Conservation (phyloP, 2,113 vertebrate species). For the Leptobrachium ailaonicum region DNA sequence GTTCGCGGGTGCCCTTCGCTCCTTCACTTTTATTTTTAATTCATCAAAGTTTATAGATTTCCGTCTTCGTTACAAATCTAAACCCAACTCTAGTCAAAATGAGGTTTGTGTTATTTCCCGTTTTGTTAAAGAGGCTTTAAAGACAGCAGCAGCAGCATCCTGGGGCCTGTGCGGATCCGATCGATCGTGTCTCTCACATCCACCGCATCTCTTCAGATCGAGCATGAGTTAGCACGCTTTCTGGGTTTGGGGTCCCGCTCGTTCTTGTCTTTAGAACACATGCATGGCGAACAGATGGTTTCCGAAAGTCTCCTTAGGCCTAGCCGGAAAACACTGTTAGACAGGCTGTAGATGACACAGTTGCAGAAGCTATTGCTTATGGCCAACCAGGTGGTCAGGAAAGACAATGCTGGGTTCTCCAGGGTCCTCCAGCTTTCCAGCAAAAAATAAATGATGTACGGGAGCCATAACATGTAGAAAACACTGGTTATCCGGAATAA, state of each 20-base stretch:
- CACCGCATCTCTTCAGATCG: conserved; percentile 72
- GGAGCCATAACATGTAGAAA: conserved; percentile 97
- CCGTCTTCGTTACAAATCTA: conserved; percentile 39
- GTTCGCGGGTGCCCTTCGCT: conserved; percentile 47
- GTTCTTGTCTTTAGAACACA: conserved; percentile 79
- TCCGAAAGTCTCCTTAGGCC: conserved; percentile 92
- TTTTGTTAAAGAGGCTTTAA: conserved; percentile 15
- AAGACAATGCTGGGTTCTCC: conserved; percentile 88
- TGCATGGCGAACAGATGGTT: conserved; percentile 84
- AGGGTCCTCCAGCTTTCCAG: conserved; percentile 92
- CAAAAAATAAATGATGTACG: conserved; percentile 97
- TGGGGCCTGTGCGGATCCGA: conserved; percentile 16
- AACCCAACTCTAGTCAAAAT: conserved; percentile 40
- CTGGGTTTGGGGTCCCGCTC: conserved; percentile 85
- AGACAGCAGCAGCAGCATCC: conserved; percentile 47
- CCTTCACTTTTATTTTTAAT: conserved; percentile 29
- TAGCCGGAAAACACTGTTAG: conserved; percentile 94
- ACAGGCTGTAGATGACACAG: conserved; percentile 98
- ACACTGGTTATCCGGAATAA: conserved; percentile 97
- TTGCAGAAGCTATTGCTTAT: conserved; percentile 99
- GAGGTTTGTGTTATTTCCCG: not conserved
- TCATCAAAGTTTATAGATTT: conserved; percentile 47
- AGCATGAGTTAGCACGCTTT: conserved; percentile 93
- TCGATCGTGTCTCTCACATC: conserved; percentile 30
- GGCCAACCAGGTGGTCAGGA: conserved; percentile 96